Conservation (phyloP, 2,888 invertebrate species). For the Dastarcus helophoroides region DNA sequence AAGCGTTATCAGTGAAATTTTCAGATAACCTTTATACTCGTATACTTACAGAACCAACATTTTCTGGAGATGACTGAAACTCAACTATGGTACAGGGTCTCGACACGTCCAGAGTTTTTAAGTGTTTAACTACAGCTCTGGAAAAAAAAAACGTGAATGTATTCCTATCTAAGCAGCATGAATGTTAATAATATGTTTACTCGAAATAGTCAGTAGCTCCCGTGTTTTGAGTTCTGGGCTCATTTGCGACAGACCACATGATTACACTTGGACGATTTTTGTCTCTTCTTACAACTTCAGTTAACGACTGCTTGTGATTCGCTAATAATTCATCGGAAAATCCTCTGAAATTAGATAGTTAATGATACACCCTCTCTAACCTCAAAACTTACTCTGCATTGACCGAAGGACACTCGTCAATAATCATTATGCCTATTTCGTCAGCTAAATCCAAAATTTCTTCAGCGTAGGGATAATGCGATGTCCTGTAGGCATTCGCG, state of each 20-base stretch:
- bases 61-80: conserved; percentile 47
- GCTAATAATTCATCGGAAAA: conserved; percentile 57
- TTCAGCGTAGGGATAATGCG: conserved; percentile 97
- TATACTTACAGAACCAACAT: too few relatives aligned
- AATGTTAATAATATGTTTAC: conserved; percentile 43
- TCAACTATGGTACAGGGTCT: conserved; percentile 81
- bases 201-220: conserved; percentile 73
- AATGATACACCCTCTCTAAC: too few relatives aligned
- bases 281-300: conserved; percentile 80
- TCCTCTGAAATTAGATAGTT: conserved; percentile 40
- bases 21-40: too few relatives aligned
- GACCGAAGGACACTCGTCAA: conserved; percentile 91
- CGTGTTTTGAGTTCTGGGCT: conserved; percentile 64
- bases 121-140: conserved; percentile 65
- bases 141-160: neutral
- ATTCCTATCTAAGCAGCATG: conserved; percentile 2
- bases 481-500: conserved; percentile 89
- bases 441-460: conserved; percentile 94
- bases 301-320: conserved; percentile 77
- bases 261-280: conserved; percentile 92
- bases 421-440: conserved; percentile 83
- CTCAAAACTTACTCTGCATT: conserved; percentile 72
- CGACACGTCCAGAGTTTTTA: conserved; percentile 64
- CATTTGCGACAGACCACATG: conserved; percentile 96
- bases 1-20: too few relatives aligned